Evolutionary conservation across 2,888 invertebrate genomes (phyloP), one percentile per base, ranked within the genome.

Genomic region (Vannuccia rotundouncinata): DNA sequence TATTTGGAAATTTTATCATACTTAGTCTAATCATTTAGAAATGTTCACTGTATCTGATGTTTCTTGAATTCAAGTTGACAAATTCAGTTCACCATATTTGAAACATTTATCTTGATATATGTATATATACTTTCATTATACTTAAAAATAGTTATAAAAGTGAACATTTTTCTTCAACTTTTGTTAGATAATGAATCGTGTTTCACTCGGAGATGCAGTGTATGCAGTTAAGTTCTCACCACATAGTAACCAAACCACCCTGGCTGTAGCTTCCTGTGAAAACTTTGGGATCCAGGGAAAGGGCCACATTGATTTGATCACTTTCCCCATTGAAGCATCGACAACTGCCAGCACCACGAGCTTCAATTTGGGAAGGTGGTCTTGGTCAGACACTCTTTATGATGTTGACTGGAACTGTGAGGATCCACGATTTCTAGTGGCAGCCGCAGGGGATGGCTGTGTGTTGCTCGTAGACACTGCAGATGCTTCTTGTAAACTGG

Each of bases 221-320:
- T 66, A 66, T 66, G 5, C 66, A 5, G 66, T 66, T 27, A 5
- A 66, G 66, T 66, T 66, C 66, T 66, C 66, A 22, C 66, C 66
- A 5, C 22, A 22, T 5, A 22, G 2, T 2, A 66, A 66, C 22
- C 66, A 66, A 66, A 66, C 22, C 10, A 66, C 66, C 22, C 66
- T 66, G 17, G 66, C 66, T 22, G 66, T 66, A 17, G 10, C 25
- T 2, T 66, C 66, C 2, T 5, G 22, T 5, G 66, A 66, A 22
- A 66, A 66, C 66, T 66, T 13, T 27, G 66, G 66, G 13, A 66
- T 66, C 25, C 66, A 66, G 22, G 66, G 66, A 17, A 5, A 27
- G 22, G 66, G 66, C 25, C 25, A 66, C 22, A 17, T 66, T 22
- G 66, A 66, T 2, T 22, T 66, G 25, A 27, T 66, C 66, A 66